Evolutionary conservation across 2,888 invertebrate genomes (phyloP), one percentile per base, ranked within the genome.

Genomic region (Lordiphosa andalusiaca): DNA sequence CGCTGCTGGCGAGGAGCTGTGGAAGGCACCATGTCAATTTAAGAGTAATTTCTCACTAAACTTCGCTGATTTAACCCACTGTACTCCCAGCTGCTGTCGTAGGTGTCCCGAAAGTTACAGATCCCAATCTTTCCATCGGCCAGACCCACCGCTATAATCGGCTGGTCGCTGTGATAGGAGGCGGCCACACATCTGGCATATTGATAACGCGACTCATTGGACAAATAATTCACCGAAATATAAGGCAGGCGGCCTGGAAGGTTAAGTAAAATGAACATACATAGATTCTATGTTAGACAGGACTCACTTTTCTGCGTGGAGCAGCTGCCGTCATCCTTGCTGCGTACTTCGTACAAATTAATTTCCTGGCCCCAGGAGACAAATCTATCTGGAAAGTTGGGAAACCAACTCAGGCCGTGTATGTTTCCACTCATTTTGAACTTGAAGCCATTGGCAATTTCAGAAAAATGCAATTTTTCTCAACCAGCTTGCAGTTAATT

Each of bases 311-410:
- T 67, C 37, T 63, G 71, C 46, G 13, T 48, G 6, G 30, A 30
- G 30, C 30, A 9, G 3, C 9, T 7, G 30, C 9, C 30, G 9
- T 77, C 86, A 9, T 69, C 73, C 41, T 84, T 86, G 52, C 57
- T 69, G 59, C 84, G 80, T 35, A 95, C 93, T 91, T 96, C 95
- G 87, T 97, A 97, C 49, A 98, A 90, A 88, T 93, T 94, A 86
- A 98, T 94, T 86, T 97, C 96, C 53, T 96, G 94, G 39, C 96
- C 96, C 95, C 96, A 97, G 48, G 96, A 94, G 69, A 97, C 93
- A 86, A 97, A 97, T 87, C 95, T 95, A 83, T 97, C 93, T 2
- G 91, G 90, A 70, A 92, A 91, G 53, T 93, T 92, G 0, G 96
- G 96, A 30, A 96, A 95, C 97, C 97, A 98, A 84, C 94, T 93